Evolutionary conservation across 2,113 vertebrate genomes (phyloP).

Genomic region (Bombycilla garrulus): DNA sequence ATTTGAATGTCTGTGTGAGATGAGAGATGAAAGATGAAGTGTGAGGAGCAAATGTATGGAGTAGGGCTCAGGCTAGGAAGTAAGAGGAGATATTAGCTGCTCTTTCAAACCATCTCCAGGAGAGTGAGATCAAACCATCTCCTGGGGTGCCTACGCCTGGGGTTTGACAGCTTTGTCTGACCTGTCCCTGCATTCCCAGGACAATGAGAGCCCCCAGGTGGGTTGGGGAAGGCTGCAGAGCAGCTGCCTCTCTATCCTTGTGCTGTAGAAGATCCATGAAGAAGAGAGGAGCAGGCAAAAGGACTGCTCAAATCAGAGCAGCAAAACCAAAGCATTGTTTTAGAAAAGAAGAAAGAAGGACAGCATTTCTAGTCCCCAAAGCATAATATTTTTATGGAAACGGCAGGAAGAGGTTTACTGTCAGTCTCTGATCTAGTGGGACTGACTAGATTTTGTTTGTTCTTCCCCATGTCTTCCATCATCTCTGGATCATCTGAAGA

Average conservation of each 20-base stretch:
- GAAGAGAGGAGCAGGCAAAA: background rate
- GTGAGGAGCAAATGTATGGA: background rate
- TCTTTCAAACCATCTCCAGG: background rate
- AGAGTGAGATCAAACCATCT: background rate
- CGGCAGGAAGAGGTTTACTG: constrained; percentile 8
- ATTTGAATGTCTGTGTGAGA: background rate
- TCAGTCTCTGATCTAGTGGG: constrained; percentile 25
- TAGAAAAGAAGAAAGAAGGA: background rate
- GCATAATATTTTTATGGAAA: constrained; percentile 61
- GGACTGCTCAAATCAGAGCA: background rate
- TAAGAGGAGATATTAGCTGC: background rate
- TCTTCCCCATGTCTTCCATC: background rate
- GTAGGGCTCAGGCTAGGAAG: background rate
- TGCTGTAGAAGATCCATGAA: background rate
- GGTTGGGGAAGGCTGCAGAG: accelerated
- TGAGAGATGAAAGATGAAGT: background rate
- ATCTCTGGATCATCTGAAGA: background rate
- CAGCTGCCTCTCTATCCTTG: background rate
- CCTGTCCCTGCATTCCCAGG: background rate
- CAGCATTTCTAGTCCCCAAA: constrained; percentile 30
- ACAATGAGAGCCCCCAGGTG: background rate
- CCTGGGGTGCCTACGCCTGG: background rate
- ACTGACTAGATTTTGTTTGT: constrained; percentile 13
- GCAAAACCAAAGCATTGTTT: constrained; percentile 20
- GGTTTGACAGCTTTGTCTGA: background rate